Conservation (phyloP, 2,888 invertebrate species). For the Pristionchus exspectatus region DNA sequence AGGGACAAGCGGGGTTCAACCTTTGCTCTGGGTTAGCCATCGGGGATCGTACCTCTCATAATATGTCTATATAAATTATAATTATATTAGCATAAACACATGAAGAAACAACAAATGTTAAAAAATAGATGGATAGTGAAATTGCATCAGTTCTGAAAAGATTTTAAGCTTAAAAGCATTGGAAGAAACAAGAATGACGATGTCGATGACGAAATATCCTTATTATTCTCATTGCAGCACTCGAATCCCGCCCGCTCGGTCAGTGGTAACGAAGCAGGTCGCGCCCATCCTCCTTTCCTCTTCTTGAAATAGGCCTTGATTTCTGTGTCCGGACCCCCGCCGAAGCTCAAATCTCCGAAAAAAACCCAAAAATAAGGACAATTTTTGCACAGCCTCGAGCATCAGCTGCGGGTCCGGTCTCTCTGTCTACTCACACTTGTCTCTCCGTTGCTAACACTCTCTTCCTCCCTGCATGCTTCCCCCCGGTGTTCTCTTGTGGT, state of each 20-base stretch:
- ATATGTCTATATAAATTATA: too few relatives aligned
- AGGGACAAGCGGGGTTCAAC: not conserved
- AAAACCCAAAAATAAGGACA: too few relatives aligned
- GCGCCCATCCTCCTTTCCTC: slow-evolving; percentile 51
- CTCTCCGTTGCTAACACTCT: slow-evolving; percentile 35
- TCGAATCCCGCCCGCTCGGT: slow-evolving; percentile 78
- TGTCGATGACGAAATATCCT: not conserved
- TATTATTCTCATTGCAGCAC: slow-evolving; percentile 70
- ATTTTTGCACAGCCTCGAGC: not conserved
- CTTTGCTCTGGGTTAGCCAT: not conserved
- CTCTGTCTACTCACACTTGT: slow-evolving; percentile 43
- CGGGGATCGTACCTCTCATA: not conserved
- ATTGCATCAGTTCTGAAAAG: too few relatives aligned
- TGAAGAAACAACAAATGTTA: too few relatives aligned
- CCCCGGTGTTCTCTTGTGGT: slow-evolving; percentile 28
- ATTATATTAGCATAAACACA: too few relatives aligned
- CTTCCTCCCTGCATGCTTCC: slow-evolving; percentile 26
- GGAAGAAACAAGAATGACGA: not conserved
- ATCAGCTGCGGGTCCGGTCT: not conserved
- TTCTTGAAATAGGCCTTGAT: slow-evolving; percentile 11
- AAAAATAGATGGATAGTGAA: too few relatives aligned
- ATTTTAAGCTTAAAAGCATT: too few relatives aligned
- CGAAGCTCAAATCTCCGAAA: not conserved
- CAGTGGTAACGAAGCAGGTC: slow-evolving; percentile 69
- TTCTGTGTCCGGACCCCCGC: not conserved